phyloP scores from a whole-genome alignment of 2,888 invertebrate genomes.

The Strigamia maritima region DNA sequence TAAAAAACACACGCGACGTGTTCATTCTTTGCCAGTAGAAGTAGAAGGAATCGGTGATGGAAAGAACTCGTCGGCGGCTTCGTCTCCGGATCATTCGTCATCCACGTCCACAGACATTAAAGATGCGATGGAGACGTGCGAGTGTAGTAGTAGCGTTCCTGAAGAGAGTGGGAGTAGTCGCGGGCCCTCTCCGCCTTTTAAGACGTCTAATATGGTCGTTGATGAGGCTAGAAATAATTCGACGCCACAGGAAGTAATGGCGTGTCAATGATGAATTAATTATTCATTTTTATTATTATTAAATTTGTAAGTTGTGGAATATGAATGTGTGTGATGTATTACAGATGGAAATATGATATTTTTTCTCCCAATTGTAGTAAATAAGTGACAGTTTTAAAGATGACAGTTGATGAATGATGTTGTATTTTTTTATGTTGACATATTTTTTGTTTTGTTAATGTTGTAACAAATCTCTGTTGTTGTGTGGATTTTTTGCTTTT shows the following conservation, averaged over 20 bases:
- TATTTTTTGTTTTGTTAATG: conserved; percentile 2
- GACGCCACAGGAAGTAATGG: conserved; percentile 37
- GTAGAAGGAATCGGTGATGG: conserved; percentile 36
- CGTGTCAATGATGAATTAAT: conserved; percentile 36
- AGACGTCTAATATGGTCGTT: conserved; percentile 39
- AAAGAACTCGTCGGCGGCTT: not conserved
- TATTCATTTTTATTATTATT: not conserved
- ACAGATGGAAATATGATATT: conserved; percentile 6
- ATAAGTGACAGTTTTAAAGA: conserved; percentile 10
- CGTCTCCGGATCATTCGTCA: conserved; percentile 41
- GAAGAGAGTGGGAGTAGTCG: conserved; percentile 42
- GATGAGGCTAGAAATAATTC: conserved; percentile 37
- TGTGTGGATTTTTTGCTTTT: not conserved
- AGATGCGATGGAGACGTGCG: conserved; percentile 43
- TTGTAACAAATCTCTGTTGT: conserved; percentile 25
- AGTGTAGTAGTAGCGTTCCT: conserved; percentile 43
- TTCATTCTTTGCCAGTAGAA: conserved; percentile 60
- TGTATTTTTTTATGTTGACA: not conserved
- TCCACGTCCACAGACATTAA: conserved; percentile 42
- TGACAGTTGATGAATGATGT: not conserved
- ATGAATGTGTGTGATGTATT: not conserved
- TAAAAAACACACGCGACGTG: conserved; percentile 75
- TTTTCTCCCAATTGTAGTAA: not conserved
- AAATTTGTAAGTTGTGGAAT: conserved; percentile 31
- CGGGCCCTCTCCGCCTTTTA: conserved; percentile 24